Evolutionary conservation across 92 coral and sea anemone species (phyloP), one percentile per base, ranked within the genome.

Genomic region (Desmophyllum pertusum): DNA sequence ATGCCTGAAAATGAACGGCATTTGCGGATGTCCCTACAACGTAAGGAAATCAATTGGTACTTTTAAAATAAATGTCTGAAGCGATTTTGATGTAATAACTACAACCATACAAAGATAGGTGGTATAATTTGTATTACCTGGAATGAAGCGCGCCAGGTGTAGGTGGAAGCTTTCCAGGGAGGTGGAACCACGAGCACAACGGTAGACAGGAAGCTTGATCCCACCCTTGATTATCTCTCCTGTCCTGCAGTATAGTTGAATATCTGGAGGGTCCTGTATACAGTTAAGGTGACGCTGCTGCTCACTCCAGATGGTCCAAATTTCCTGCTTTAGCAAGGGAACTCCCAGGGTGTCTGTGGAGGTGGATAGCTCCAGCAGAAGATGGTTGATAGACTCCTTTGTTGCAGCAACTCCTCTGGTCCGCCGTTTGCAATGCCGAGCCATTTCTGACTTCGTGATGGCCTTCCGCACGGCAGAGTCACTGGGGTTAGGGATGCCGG

Each of bases 161-260:
- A 90, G 80, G 35, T 93, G 93, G 72, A 93, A 93, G 0, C 88
- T 75, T 61, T 93, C 96, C 78, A 90, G 78, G 17, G 90, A 90
- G 6, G 92, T 90, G 0, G 90, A 93, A 2, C 95, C 90, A 45
- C 86, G 73, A 3, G 95, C 84, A 48, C 90, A 91, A 33, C 80
- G 41, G 90, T 85, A 91, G 41, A 91, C 77, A 0, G 92, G 92
- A 46, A 88, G 81, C 29, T 68, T 59, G n/a, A 80, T 23, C 1
- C 83, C 91, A 6, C 88, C 94, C 71, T 87, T 90, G 18, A 59
- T 50, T 6, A 79, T 10, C 9, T 21, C 29, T 25, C 93, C 90
- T n/a, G 88, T 82, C 37, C 38, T 35, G 39, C 59, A 62, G 50
- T 89, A 89, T 41, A 89, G 86, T 59, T 50, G 87, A 6, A 82